Evolutionary conservation across 1,140 invertebrate species (phyloP).

Genomic region (Zaprionus tsacasi): DNA sequence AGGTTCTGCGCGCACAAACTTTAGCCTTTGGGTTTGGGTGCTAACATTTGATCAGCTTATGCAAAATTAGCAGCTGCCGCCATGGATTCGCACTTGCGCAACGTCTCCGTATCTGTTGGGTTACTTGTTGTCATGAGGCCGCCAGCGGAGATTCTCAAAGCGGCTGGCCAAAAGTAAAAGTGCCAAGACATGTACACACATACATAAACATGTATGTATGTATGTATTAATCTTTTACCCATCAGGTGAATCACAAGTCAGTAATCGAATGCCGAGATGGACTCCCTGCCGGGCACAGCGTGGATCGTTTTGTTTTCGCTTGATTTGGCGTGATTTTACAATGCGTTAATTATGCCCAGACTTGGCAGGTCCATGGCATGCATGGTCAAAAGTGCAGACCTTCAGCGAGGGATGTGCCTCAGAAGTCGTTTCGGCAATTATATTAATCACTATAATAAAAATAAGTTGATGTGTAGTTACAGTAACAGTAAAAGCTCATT

Average conservation of each 20-base stretch:
- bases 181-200: conserved; percentile 24
- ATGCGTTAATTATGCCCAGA: conserved; percentile 33
- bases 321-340: conserved; percentile 54
- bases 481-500: background rate
- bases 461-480: background rate
- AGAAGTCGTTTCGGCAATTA: background rate
- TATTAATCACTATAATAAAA: background rate
- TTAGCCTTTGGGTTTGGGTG: conserved; percentile 79
- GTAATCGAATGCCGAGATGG: conserved; percentile 36
- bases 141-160: conserved; percentile 48
- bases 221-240: background rate
- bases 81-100: conserved; percentile 52
- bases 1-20: conserved; percentile 64
- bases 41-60: conserved; percentile 59
- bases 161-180: conserved; percentile 65
- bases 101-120: background rate
- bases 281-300: conserved; percentile 37
- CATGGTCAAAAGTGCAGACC: conserved; percentile 42
- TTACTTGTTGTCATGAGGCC: conserved; percentile 44
- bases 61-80: conserved; percentile 57
- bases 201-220: background rate
- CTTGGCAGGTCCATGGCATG: conserved; percentile 16
- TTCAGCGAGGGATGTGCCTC: conserved; percentile 20
- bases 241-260: conserved; percentile 40
- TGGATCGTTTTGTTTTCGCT: conserved; percentile 28